These are phyloP conservation scores for Leptosomus discolor DNA, from an alignment of 2,113 vertebrate genomes.

Conservation along the genomic window DNA sequence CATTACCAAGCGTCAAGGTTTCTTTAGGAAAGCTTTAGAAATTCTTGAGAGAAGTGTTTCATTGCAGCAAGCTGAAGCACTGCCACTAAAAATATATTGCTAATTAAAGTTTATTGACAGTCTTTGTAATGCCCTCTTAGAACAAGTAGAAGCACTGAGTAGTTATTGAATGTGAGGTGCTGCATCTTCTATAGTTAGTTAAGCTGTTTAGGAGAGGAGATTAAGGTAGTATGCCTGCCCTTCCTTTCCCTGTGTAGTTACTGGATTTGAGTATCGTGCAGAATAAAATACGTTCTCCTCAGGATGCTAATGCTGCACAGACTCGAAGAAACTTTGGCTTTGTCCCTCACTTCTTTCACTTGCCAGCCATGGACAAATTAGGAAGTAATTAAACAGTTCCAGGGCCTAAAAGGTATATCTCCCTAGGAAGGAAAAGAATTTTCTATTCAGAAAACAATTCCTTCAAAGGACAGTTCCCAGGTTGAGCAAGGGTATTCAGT, in stretches of 20 bases:
- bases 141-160: constrained; percentile 55
- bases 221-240: background rate
- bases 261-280: background rate
- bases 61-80: constrained; percentile 22
- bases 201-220: constrained; percentile 41
- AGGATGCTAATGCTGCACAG: background rate
- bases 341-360: background rate
- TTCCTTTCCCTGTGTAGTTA: background rate
- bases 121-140: constrained; percentile 68
- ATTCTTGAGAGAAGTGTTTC: constrained; percentile 34
- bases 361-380: background rate
- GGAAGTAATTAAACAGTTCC: background rate
- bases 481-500: background rate
- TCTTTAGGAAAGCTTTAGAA: constrained; percentile 55
- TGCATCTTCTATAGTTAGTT: constrained; percentile 19
- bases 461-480: background rate
- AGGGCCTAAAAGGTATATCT: background rate
- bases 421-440: background rate
- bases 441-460: background rate
- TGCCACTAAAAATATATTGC: constrained; percentile 65
- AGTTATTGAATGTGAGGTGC: constrained; percentile 46
- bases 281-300: background rate
- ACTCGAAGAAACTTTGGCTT: background rate
- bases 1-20: background rate
- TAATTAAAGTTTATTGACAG: constrained; percentile 75